Evolutionary conservation across 2,113 vertebrate species (phyloP), one percentile per base, ranked within the genome.

Genomic region (Hyaena hyaena): DNA sequence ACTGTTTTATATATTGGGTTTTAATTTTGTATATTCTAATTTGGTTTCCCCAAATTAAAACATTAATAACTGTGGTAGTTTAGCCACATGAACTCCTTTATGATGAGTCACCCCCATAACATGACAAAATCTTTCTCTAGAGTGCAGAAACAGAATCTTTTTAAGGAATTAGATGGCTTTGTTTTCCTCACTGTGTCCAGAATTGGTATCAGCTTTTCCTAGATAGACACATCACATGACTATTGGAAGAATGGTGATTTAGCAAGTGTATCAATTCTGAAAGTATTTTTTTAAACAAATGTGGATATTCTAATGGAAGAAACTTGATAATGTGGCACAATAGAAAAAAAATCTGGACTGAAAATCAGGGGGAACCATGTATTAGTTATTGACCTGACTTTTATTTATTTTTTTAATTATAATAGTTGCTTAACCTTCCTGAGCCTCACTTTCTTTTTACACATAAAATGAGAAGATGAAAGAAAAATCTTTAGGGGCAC

Each of bases 201-300:
- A 83, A 28, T 58, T 87, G 93, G 12, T 15, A 77, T 74, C 11
- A 35, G 0, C 3, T 89, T 93, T 89, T 33, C 39, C 68, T 21
- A 15, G 7, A 39, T 82, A 90, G 55, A 21, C 43, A 9, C 17
- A 26, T 73, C 48, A 9, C 24, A 28, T 66, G 35, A 33, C 50
- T 66, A 2, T 21, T 73, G 2, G 28, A 93, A 66, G 33, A 68
- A 83, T 71, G 48, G 0, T 43, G 26, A 21, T 87, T 61, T 69
- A 84, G 45, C 2, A 53, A 71, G 16, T 88, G 5, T 71, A 61
- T 92, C 3, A n/a, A 39, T 58, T 77, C 9, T 76, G 35, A 7
- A 90, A 82, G 81, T 68, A 76, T 45, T 80, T 96, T 86, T 89
- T 66, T 92, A 31, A 69, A 58, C 26, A 90, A 19, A 74, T 90